Evolutionary conservation across 92 coral and sea anemone genomes (phyloP).

Genomic region (Bergia sp.): DNA sequence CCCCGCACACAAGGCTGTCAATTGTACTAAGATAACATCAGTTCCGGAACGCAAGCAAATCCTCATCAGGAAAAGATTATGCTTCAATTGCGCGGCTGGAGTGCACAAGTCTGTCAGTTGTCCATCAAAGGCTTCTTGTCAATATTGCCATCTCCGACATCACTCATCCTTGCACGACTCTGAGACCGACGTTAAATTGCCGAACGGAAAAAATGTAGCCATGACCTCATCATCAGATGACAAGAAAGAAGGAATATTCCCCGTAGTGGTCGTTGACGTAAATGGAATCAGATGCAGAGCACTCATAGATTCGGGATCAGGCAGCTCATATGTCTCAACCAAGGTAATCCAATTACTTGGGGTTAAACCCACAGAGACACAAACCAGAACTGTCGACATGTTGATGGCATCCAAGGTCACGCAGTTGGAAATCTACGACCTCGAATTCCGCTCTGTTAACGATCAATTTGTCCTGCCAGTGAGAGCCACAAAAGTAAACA

Average conservation of each 20-base stretch:
- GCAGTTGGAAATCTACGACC: constrained; percentile 55
- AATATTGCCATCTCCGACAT: constrained; percentile 55
- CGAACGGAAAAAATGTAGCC: neutral
- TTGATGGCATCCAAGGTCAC: constrained; percentile 53
- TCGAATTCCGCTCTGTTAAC: constrained; percentile 48
- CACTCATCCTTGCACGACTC: constrained; percentile 59
- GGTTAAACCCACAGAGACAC: constrained; percentile 45
- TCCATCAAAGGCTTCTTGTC: constrained; percentile 53
- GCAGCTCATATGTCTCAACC: constrained; percentile 48
- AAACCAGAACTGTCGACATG: constrained; percentile 62
- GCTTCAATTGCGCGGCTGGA: constrained; percentile 58
- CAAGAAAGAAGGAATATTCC: constrained; percentile 50
- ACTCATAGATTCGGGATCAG: constrained; percentile 56
- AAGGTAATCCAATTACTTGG: constrained; percentile 30
- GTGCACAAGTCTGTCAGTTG: constrained; percentile 47
- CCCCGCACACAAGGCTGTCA: constrained; percentile 48
- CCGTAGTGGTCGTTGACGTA: constrained; percentile 40
- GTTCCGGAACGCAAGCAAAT: constrained; percentile 57
- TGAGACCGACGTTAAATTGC: neutral
- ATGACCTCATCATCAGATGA: constrained; percentile 39
- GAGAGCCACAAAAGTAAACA: constrained; percentile 64
- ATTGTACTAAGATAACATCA: constrained; percentile 44
- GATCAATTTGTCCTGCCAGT: constrained; percentile 59
- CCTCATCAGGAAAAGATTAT: constrained; percentile 47
- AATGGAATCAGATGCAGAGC: constrained; percentile 48